phyloP scores from a whole-genome alignment of 2,888 invertebrate genomes.

The Nephrotoma flavescens region DNA sequence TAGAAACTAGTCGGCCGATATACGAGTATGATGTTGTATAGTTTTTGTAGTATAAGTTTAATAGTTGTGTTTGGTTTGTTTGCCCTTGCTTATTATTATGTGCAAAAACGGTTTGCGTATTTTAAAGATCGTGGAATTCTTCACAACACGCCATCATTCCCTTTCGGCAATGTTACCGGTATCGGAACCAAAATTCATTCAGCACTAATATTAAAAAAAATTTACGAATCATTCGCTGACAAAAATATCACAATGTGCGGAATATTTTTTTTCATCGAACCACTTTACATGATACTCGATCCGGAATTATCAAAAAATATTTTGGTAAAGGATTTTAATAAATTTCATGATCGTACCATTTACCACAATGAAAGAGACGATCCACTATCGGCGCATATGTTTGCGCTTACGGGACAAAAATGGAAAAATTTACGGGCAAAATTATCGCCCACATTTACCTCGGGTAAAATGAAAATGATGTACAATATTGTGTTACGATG shows the following conservation, averaged over 20 bases:
- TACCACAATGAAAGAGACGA: conserved; percentile 23
- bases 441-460: conserved; percentile 34
- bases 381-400: conserved; percentile 24
- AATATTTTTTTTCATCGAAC: conserved; percentile 10
- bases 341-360: conserved; percentile 26
- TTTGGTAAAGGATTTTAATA: conserved; percentile 25
- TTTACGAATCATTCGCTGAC: conserved; percentile 11
- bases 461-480: conserved; percentile 35
- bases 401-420: conserved; percentile 26
- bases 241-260: conserved; percentile 10
- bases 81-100: background rate
- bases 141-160: conserved; percentile 21
- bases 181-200: conserved; percentile 15
- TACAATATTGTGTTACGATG: conserved; percentile 18
- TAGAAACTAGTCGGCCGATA: no score
- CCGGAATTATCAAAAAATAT: conserved; percentile 23
- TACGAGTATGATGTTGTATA: no score
- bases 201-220: conserved; percentile 16
- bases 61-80: background rate
- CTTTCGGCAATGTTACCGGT: conserved; percentile 18
- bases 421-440: conserved; percentile 34
- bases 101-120: conserved; percentile 14
- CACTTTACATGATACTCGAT: conserved; percentile 8
- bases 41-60: no score
- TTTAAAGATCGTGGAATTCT: conserved; percentile 19